These are phyloP conservation scores for Drosophila quinaria DNA, from an alignment of 2,888 invertebrate genomes.

Conservation along the genomic window DNA sequence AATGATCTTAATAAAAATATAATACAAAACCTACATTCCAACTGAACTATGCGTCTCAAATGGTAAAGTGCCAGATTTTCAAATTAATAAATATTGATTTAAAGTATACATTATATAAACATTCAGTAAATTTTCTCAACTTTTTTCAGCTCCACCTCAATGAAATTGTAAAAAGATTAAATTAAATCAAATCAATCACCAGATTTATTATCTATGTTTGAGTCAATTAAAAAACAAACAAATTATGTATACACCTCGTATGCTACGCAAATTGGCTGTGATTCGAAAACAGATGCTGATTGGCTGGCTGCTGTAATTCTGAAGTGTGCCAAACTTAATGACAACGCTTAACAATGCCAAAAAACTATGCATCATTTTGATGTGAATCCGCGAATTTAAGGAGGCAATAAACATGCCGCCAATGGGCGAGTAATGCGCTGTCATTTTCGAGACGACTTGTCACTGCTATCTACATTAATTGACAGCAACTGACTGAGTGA, in stretches of 20 bases:
- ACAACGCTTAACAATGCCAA: slow-evolving; percentile 47
- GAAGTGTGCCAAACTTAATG: slow-evolving; percentile 62
- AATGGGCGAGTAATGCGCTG: slow-evolving; percentile 69
- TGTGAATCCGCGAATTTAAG: slow-evolving; percentile 61
- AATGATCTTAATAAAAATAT: background rate
- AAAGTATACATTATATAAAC: no score
- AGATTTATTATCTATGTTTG: background rate
- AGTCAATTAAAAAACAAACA: background rate
- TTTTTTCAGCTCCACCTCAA: no score
- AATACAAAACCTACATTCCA: no score
- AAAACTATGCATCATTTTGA: slow-evolving; percentile 61
- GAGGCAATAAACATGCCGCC: slow-evolving; percentile 70
- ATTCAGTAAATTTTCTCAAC: no score
- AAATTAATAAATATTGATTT: no score
- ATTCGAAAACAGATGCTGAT: slow-evolving; percentile 41
- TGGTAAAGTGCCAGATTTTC: no score
- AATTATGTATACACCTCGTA: slow-evolving; percentile 51
- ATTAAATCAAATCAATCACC: background rate
- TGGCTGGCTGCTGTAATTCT: slow-evolving; percentile 20
- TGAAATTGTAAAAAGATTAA: background rate
- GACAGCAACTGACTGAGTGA: slow-evolving; percentile 49
- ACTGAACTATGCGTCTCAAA: no score
- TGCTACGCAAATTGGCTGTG: slow-evolving; percentile 35
- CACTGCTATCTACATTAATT: slow-evolving; percentile 79
- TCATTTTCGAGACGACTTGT: slow-evolving; percentile 71